Evolutionary conservation across 2,888 invertebrate species (phyloP).

Genomic region (Trachelus tabidus): DNA sequence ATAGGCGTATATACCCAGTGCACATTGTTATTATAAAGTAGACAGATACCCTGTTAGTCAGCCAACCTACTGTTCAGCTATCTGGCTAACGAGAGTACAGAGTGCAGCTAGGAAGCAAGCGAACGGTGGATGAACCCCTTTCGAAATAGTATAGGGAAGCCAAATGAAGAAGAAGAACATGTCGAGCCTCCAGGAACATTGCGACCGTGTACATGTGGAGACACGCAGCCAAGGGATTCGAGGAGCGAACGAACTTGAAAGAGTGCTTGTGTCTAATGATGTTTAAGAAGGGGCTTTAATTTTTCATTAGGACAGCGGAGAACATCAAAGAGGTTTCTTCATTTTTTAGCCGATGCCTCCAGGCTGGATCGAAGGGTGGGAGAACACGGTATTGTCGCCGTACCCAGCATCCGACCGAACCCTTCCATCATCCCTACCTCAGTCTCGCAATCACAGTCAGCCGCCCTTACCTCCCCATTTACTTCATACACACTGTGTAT

Average conservation of each 20-base stretch:
- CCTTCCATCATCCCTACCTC: conserved; percentile 33
- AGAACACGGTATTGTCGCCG: conserved; percentile 44
- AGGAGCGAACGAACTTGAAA: conserved; percentile 45
- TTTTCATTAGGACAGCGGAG: conserved; percentile 63
- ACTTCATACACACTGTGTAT: conserved; percentile 42
- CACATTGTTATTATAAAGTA: neutral
- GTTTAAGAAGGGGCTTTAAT: conserved; percentile 66
- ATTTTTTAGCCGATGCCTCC: conserved; percentile 60
- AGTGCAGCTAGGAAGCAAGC: neutral
- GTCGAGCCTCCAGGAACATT: neutral
- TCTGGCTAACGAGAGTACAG: neutral
- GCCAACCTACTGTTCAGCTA: neutral
- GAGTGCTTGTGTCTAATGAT: conserved; percentile 63
- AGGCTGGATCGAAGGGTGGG: conserved; percentile 44
- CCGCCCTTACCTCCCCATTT: neutral
- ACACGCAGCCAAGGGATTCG: neutral
- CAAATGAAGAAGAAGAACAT: neutral
- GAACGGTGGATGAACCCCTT: neutral
- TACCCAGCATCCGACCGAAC: conserved; percentile 26
- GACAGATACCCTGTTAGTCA: neutral
- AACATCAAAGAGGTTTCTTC: conserved; percentile 62
- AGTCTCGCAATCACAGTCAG: neutral
- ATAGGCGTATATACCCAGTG: neutral
- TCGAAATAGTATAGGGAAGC: neutral
- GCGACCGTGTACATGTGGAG: neutral